Evolutionary conservation across 2,797 vertebrate genomes (phyloP).

Genomic region (Esox masquinongy): DNA sequence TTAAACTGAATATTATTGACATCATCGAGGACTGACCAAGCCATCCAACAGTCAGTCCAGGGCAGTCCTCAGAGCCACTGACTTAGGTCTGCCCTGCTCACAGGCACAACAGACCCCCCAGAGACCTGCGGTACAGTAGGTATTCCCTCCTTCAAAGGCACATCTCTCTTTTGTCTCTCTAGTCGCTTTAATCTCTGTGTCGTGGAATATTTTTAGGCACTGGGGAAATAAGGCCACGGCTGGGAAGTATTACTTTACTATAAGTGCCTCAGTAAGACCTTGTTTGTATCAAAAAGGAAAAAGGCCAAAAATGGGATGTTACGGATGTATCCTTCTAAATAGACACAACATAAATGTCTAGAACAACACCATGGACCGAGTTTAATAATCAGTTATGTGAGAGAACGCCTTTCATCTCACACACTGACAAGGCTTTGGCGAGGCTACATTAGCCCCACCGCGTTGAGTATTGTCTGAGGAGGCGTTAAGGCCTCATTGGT

Average conservation of each 20-base stretch:
- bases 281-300: not conserved
- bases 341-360: not conserved
- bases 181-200: not conserved
- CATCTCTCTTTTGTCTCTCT: not conserved
- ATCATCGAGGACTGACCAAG: slow-evolving; percentile 37
- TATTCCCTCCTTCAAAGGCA: not conserved
- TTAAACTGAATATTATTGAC: slow-evolving; percentile 60
- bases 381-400: slow-evolving; percentile 76
- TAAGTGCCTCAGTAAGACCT: not conserved
- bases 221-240: not conserved
- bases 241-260: not conserved
- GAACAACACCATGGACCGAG: not conserved
- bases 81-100: not conserved
- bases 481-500: slow-evolving; percentile 52
- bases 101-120: not conserved
- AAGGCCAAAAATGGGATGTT: not conserved
- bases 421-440: slow-evolving; percentile 60
- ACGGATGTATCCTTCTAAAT: not conserved
- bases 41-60: slow-evolving; percentile 17
- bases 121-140: not conserved
- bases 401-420: slow-evolving; percentile 40
- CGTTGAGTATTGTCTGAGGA: slow-evolving; percentile 20
- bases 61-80: slow-evolving; percentile 1
- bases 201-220: not conserved
- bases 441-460: slow-evolving; percentile 51